Base-by-base conservation (phyloP, 2,113 vertebrate genomes). In the Bufo gargarizans region DNA sequence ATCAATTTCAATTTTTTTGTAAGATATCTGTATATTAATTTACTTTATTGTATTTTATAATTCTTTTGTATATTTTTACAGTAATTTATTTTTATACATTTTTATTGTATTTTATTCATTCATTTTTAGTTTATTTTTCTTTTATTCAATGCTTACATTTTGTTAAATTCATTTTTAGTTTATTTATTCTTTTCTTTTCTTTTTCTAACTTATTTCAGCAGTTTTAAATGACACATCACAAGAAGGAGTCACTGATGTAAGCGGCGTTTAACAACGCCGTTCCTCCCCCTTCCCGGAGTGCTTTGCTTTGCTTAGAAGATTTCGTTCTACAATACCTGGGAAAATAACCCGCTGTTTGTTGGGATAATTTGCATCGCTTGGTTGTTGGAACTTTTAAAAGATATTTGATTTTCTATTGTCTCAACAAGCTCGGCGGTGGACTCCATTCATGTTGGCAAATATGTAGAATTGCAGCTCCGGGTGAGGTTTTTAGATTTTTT, bases 331-430 rank as follows among this genome's bases (percentile, higher is more conserved):
- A 76, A 50, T 78, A 56, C 77, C 77, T 55, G 77, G 49, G 20
- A 55, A 77, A 55, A 56, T 20, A 78, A 22, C 77, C 77, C 19
- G 77, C 77, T 78, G 77, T 78, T 78, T 78, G 49, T 56, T 22
- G n/a, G 49, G n/a, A 56, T 55, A 55, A 78, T 78, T 55, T 78
- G 77, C 77, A 53, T 56, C 4, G 77, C 50, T 78, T 11, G 50
- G 50, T 55, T 20, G 72, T 76, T 50, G 16, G 77, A 56, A 78
- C 77, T 78, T 55, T 78, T 53, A 78, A 56, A 49, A 78, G 77
- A 55, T 22, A n/a, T 78, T 78, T 78, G 77, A 78, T 78, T 78
- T 55, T 56, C 49, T 19, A 78, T 78, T 78, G 77, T 53, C 77
- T 53, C 50, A n/a, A 55, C 50, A 13, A 55, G 77, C 77, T 53